phyloP scores from a whole-genome alignment of 37 sponge, comb jelly and placozoan genomes.

The Amphimedon queenslandica region DNA sequence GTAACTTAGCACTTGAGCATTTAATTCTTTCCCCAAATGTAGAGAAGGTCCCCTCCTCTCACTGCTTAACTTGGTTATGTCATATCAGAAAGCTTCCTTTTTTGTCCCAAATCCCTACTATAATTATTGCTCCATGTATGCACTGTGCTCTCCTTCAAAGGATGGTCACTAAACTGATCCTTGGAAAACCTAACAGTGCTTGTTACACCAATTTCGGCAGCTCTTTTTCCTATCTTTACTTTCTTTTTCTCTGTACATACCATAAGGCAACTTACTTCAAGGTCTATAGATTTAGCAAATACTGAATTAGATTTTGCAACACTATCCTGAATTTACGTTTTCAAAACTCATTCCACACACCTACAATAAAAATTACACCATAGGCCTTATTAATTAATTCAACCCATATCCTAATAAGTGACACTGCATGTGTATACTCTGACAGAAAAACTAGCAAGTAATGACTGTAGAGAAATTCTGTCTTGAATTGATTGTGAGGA shows the following conservation, averaged over 20 bases:
- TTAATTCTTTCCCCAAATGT: constrained; percentile 11
- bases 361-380: too few species aligned
- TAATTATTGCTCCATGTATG: background rate
- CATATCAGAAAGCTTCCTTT: background rate
- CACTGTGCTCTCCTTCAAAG: constrained; percentile 17
- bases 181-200: background rate
- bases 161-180: background rate
- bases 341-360: too few species aligned
- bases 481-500: too few species aligned
- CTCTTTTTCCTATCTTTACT: constrained; percentile 5
- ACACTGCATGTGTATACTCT: too few species aligned
- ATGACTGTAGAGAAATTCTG: too few species aligned
- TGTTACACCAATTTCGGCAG: constrained; percentile 9
- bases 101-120: background rate
- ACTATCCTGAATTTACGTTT: too few species aligned
- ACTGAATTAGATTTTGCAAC: too few species aligned
- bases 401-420: too few species aligned
- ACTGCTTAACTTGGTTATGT: background rate
- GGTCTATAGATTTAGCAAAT: too few species aligned
- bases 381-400: too few species aligned
- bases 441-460: too few species aligned
- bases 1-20: constrained; percentile 17
- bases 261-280: too few species aligned
- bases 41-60: constrained; percentile 14
- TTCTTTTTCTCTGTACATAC: background rate